Percentiles rank a stretch among this genome's conserved stretches.
Evolutionary conservation across 1,140 invertebrate species (phyloP).

Genomic region (Neodiprion pinetum): DNA sequence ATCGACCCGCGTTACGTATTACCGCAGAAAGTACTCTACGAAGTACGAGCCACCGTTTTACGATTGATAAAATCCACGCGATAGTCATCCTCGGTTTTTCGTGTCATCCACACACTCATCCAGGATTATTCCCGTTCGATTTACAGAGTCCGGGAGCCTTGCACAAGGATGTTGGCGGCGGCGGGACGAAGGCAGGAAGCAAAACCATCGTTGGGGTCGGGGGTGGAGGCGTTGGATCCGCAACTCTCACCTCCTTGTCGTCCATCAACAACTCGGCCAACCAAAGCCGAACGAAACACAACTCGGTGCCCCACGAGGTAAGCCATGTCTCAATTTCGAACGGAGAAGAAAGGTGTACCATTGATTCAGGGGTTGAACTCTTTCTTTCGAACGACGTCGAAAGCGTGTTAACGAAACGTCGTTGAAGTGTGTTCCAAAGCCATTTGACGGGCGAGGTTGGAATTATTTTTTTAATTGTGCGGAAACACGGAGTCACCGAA

Average conservation of each 20-base stretch:
- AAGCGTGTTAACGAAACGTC: no score
- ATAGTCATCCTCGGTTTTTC: no score
- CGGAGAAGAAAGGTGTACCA: neutral
- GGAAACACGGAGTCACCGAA: no score
- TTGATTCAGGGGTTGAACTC: no score
- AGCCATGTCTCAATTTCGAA: conserved; percentile 23
- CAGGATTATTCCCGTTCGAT: neutral
- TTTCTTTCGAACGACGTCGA: neutral
- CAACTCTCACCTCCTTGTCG: conserved; percentile 59
- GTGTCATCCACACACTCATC: no score
- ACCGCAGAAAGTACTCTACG: no score
- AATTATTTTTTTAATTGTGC: no score
- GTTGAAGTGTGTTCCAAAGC: no score
- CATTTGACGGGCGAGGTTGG: no score
- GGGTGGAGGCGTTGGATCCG: conserved; percentile 52
- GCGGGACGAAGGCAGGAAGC: conserved; percentile 58
- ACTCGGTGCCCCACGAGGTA: conserved; percentile 57
- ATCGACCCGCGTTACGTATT: no score
- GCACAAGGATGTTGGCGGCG: conserved; percentile 60
- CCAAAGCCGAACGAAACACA: conserved; percentile 55
- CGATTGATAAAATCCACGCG: no score
- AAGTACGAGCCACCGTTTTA: no score
- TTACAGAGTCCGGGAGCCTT: conserved; percentile 61
- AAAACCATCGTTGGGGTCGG: conserved; percentile 57
- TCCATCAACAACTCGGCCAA: conserved; percentile 59